Conservation (phyloP, 2,888 invertebrate species). For the Spilarctia lutea region DNA sequence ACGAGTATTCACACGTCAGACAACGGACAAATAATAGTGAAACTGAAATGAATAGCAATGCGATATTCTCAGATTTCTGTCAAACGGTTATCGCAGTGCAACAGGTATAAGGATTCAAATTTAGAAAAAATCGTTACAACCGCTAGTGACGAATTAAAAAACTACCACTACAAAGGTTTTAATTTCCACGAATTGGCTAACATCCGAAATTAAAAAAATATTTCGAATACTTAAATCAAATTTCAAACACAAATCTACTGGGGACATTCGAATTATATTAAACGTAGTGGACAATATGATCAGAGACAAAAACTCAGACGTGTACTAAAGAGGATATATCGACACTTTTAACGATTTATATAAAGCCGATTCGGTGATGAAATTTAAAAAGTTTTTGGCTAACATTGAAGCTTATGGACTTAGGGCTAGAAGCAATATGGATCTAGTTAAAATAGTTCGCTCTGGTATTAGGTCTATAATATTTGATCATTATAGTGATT, state of each 20-base stretch:
- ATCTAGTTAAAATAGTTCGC: constrained; percentile 52
- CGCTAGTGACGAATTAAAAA: constrained; percentile 56
- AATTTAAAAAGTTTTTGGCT: constrained; percentile 48
- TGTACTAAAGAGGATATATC: constrained; percentile 33
- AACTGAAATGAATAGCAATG: background rate
- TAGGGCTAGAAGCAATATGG: constrained; percentile 20
- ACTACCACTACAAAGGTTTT: constrained; percentile 57
- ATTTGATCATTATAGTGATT: constrained; percentile 59
- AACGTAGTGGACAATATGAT: constrained; percentile 31
- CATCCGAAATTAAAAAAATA: constrained; percentile 47
- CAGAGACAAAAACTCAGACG: constrained; percentile 28
- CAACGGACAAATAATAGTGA: background rate
- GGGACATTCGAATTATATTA: constrained; percentile 47
- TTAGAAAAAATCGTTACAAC: constrained; percentile 51
- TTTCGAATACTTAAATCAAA: constrained; percentile 48
- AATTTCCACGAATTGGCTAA: constrained; percentile 54
- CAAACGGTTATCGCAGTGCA: constrained; percentile 40
- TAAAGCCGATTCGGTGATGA: constrained; percentile 34
- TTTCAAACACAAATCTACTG: constrained; percentile 40
- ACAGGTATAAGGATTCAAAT: constrained; percentile 55
- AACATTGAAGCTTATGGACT: constrained; percentile 50
- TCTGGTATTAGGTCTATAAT: constrained; percentile 51
- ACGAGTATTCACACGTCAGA: too few species aligned
- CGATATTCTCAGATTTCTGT: constrained; percentile 59
- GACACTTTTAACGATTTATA: constrained; percentile 60